A percentile compares a stretch with the other conserved stretches of the same genome.
Evolutionary conservation across 2,113 vertebrate genomes (phyloP).

Genomic region (Atlantisia rogersi): DNA sequence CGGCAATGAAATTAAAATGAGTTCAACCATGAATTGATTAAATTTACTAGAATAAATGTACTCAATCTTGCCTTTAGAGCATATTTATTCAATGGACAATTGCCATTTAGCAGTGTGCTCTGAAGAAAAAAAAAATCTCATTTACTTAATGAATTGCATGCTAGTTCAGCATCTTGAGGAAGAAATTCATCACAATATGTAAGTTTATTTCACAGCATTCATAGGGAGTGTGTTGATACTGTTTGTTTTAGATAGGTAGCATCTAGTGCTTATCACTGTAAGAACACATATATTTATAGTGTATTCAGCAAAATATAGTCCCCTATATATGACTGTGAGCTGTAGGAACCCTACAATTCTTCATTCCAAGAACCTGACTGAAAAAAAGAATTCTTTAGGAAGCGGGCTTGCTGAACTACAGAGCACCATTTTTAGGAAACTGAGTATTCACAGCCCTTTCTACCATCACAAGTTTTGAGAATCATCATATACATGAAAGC

Average conservation of each 20-base stretch:
- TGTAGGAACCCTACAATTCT: not conserved
- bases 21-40: constrained; percentile 21
- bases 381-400: not conserved
- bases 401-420: not conserved
- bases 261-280: not conserved
- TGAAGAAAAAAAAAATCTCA: not conserved
- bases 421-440: not conserved
- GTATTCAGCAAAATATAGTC: not conserved
- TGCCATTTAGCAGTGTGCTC: constrained; percentile 14
- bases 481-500: not conserved
- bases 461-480: not conserved
- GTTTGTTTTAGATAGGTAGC: not conserved
- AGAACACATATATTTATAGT: not conserved
- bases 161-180: constrained; percentile 7
- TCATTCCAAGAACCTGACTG: not conserved
- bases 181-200: constrained; percentile 1
- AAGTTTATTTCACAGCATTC: constrained; percentile 1
- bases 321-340: not conserved
- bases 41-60: constrained; percentile 49
- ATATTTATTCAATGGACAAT: constrained; percentile 53
- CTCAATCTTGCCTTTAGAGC: not conserved
- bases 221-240: not conserved
- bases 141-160: constrained; percentile 34
- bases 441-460: rapidly evolving
- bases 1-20: constrained; percentile 15